Percentiles rank a stretch among this genome's conserved stretches.
Conservation (phyloP, 2,797 vertebrate species). For the Sebastiscus albofasciatus region DNA sequence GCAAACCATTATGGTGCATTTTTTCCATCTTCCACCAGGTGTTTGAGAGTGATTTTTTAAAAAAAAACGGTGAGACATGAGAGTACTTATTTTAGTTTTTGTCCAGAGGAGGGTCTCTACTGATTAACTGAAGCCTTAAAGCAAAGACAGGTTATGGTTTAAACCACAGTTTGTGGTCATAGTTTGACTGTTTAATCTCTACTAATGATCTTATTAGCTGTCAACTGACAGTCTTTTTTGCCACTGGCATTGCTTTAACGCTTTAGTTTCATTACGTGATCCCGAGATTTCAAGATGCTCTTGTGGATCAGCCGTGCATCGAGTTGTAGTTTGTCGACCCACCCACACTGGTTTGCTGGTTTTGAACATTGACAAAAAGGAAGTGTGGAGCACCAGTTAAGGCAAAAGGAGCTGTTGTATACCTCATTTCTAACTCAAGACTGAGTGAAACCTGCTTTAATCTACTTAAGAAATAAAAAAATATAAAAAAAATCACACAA, state of each 20-base stretch:
- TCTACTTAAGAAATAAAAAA: constrained; percentile 82
- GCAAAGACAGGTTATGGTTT: constrained; percentile 31
- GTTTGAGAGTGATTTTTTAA: constrained; percentile 77
- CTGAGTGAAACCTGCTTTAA: constrained; percentile 93
- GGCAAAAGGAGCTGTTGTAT: constrained; percentile 90
- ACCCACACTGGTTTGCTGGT: constrained; percentile 61
- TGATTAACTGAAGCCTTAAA: constrained; percentile 45
- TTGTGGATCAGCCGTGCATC: constrained; percentile 32
- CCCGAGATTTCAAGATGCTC: constrained; percentile 31
- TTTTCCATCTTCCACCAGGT: constrained; percentile 74
- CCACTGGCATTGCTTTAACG: constrained; percentile 40
- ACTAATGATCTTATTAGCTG: not conserved
- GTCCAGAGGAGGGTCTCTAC: constrained; percentile 31
- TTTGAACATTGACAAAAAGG: constrained; percentile 43
- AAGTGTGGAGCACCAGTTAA: constrained; percentile 68
- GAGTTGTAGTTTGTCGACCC: constrained; percentile 39
- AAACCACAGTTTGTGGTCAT: constrained; percentile 27
- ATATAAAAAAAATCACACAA: constrained; percentile 20
- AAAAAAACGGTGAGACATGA: constrained; percentile 63
- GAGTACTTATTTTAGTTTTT: constrained; percentile 47
- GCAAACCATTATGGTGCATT: constrained; percentile 68
- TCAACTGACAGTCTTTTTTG: constrained; percentile 11
- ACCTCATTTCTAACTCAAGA: constrained; percentile 97
- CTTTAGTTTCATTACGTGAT: constrained; percentile 39
- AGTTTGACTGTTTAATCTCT: not conserved